A percentile compares a stretch with the other conserved stretches of the same genome.
phyloP scores from a whole-genome alignment of 2,797 vertebrate species.

The Glyptemys insculpta region DNA sequence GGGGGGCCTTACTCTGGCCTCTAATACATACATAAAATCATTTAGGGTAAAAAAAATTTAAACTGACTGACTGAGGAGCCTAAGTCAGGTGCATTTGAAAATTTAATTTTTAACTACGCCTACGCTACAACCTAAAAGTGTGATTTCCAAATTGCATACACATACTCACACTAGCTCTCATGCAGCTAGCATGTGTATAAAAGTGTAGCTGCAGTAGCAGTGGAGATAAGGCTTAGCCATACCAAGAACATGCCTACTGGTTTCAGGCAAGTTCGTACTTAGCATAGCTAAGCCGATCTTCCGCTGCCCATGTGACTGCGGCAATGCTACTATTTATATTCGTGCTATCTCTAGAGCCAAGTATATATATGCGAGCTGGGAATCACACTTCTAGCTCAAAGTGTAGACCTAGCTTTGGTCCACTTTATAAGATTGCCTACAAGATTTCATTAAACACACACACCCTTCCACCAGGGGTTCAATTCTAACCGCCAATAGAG shows the following conservation, averaged over 20 bases:
- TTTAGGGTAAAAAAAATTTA: not conserved
- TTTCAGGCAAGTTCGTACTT: not conserved
- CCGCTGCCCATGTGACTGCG: fast-evolving
- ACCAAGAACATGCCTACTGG: not conserved
- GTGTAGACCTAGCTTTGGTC: not conserved
- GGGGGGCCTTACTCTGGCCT: not conserved
- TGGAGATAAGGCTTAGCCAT: too few species aligned
- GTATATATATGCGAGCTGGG: not conserved
- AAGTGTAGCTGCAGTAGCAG: not conserved
- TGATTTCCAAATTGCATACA: too few species aligned
- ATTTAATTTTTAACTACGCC: not conserved
- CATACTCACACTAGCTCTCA: too few species aligned
- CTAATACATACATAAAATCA: not conserved
- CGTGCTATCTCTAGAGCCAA: not conserved
- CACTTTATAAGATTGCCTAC: not conserved
- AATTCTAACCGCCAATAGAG: not conserved
- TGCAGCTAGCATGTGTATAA: not conserved
- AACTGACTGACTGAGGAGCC: not conserved
- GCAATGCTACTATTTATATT: not conserved
- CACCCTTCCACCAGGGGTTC: not conserved
- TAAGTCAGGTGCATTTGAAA: not conserved
- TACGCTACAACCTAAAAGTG: not conserved
- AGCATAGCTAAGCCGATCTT: not conserved
- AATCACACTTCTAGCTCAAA: not conserved
- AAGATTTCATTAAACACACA: not conserved